Base-by-base conservation (phyloP, 2,113 vertebrate species). In the Morone chrysops region DNA sequence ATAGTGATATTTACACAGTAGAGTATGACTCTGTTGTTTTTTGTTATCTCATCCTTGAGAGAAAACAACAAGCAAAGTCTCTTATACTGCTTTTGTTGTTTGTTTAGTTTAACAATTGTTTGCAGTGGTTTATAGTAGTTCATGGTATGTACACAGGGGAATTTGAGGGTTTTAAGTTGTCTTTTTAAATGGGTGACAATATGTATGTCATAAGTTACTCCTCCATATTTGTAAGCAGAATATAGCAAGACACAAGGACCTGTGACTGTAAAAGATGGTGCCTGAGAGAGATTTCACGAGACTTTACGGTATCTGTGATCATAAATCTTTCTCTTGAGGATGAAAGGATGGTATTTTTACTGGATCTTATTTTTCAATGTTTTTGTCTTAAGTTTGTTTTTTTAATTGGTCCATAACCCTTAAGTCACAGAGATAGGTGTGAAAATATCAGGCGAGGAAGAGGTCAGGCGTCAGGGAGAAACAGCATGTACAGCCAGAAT, bases 291-390 rank as follows among this genome's bases (percentile, higher is more conserved):
- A 13, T 4, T 63, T 25, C 31, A 1, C 31, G 8, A 47, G 12
- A 13, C 45, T 54, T 22, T 53, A 70, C 38, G 0, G 0, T 63
- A 45, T 65, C 50, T 70, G 67, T 12, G 40, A 59, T 74, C 6
- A 43, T 72, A 74, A 51, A 51, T 81, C 45, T 41, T 67, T 6
- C 43, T 67, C 43, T 45, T 4, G 12, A 69, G 17, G 14, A 60
- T 47, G 31, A 31, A 31, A 31, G 31, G 31, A 31, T 31, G 31
- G 31, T 31, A 31, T 31, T 31, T 31, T 31, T 31, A 31, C 31
- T 31, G 31, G 31, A 31, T 31, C 3, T 31, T 31, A 31, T 31
- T 31, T 31, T 31, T 31, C 2, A 31, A 31, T 3, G 31, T 31
- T 31, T 31, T 31, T 25, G 25, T 25, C 25, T 25, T 25, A 25